Evolutionary conservation across 2,888 invertebrate species (phyloP).

Genomic region (Hyalella azteca): DNA sequence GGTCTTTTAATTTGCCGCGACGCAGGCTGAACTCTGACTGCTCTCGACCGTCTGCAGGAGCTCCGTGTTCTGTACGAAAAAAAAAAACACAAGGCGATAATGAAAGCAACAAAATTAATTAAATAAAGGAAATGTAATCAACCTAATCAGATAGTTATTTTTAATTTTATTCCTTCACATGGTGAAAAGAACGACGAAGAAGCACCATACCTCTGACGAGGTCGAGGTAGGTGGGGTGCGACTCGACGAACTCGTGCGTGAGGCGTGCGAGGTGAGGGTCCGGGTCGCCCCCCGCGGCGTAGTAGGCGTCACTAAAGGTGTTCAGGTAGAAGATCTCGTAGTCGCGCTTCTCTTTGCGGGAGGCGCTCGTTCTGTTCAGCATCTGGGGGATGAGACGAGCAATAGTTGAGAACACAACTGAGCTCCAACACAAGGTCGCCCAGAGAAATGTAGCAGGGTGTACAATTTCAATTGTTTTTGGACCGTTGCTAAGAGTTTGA

Average conservation of each 20-base stretch:
- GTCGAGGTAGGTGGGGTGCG: slow-evolving; percentile 48
- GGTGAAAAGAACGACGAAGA: too few species aligned
- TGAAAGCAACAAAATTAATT: not conserved
- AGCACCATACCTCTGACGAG: slow-evolving; percentile 47
- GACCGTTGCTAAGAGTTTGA: too few species aligned
- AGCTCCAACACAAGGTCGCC: too few species aligned
- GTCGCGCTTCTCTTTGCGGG: slow-evolving; percentile 49
- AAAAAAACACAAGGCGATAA: not conserved
- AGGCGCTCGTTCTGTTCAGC: slow-evolving; percentile 43
- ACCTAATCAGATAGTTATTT: too few species aligned
- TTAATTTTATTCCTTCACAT: too few species aligned
- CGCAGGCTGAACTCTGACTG: not conserved
- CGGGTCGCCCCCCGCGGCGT: slow-evolving; percentile 45
- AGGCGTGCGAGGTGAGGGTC: slow-evolving; percentile 34
- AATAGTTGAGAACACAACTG: too few species aligned
- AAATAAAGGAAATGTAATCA: too few species aligned
- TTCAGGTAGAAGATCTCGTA: slow-evolving; percentile 56
- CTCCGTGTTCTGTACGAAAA: not conserved
- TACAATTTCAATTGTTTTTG: too few species aligned
- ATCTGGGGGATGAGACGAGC: slow-evolving; percentile 47
- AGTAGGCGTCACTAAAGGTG: slow-evolving; percentile 51
- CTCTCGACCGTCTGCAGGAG: not conserved
- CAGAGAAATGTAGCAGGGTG: too few species aligned
- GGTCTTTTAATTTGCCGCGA: not conserved
- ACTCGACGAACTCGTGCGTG: slow-evolving; percentile 40